Base-by-base conservation (phyloP, 2,113 vertebrate genomes). In the Ranitomeya variabilis region DNA sequence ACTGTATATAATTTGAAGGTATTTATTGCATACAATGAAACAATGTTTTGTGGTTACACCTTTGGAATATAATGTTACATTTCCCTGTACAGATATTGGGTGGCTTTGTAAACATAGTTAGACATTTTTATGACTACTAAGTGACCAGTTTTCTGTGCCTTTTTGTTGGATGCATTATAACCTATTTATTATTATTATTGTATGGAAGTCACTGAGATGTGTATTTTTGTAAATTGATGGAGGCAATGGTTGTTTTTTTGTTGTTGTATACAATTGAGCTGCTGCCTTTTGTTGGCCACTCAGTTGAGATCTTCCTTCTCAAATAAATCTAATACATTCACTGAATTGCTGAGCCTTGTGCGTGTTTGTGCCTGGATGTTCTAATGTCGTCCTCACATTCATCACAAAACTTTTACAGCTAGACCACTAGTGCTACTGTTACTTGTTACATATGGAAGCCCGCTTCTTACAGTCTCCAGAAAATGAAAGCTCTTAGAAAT, bases 161-260 rank as follows among this genome's bases (percentile, higher is more conserved):
- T 99, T 95, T 97, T 94, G 97, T 97, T 95, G 96, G 94, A 96
- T 97, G 97, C 97, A 99, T 98, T 97, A 94, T 96, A 94, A 93
- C 90, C 94, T 99, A 98, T 99, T 99, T 99, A 99, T 97, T 99
- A 99, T 97, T 99, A 99, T 97, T 97, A 97, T 95, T 93, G 97
- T 97, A 96, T 95, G 96, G 95, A 96, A 96, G 96, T 97, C 97
- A 97, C 97, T 96, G 95, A 97, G 95, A 97, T 95, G 96, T 98
- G 97, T 99, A 98, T 99, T 99, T 99, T 99, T 99, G 97, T 99
- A 98, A 97, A 96, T 95, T 95, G 95, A 96, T 95, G 94, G 94
- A 96, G 96, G 96, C 94, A 95, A 96, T 95, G 95, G 95, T 96
- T 97, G 94, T 93, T 96, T 95, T 93, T 96, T 95, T 74, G 8